Conservation (phyloP, 2,888 invertebrate genomes). For the Phragmatobia fuliginosa region DNA sequence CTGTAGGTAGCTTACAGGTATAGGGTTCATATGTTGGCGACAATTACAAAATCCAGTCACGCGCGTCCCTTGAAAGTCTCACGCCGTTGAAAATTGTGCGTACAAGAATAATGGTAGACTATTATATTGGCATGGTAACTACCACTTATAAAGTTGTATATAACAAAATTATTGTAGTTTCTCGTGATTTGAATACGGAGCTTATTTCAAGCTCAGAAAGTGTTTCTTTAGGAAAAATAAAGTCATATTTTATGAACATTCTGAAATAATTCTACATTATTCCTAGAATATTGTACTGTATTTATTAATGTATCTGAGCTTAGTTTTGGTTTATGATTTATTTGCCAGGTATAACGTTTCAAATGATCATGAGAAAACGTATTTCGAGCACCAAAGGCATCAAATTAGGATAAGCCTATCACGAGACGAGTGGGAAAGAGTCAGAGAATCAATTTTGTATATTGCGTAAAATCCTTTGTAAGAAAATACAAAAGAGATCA, state of each 20-base stretch:
- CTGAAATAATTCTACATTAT: conserved; percentile 29
- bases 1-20: conserved; percentile 26
- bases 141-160: conserved; percentile 23
- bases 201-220: conserved; percentile 10
- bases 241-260: conserved; percentile 24
- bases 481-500: conserved; percentile 27
- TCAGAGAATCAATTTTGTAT: not conserved
- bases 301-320: not conserved
- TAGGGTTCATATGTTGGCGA: conserved; percentile 54
- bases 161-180: conserved; percentile 17
- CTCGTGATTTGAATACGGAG: conserved; percentile 25
- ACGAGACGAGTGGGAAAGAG: not conserved
- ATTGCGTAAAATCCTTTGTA: conserved; percentile 27
- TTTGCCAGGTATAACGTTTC: conserved; percentile 2
- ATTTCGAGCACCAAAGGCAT: not conserved
- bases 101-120: conserved; percentile 47
- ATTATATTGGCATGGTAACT: conserved; percentile 20
- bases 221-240: conserved; percentile 8
- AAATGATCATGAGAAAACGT: conserved; percentile 5
- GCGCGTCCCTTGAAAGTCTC: conserved; percentile 52
- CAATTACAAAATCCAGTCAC: conserved; percentile 61
- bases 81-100: conserved; percentile 55
- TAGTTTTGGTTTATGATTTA: not conserved
- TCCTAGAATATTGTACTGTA: conserved; percentile 22
- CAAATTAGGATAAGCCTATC: not conserved